A percentile compares a stretch with the other conserved stretches of the same genome.
Evolutionary conservation across 2,113 vertebrate species (phyloP).

Genomic region (Urocolius indicus): DNA sequence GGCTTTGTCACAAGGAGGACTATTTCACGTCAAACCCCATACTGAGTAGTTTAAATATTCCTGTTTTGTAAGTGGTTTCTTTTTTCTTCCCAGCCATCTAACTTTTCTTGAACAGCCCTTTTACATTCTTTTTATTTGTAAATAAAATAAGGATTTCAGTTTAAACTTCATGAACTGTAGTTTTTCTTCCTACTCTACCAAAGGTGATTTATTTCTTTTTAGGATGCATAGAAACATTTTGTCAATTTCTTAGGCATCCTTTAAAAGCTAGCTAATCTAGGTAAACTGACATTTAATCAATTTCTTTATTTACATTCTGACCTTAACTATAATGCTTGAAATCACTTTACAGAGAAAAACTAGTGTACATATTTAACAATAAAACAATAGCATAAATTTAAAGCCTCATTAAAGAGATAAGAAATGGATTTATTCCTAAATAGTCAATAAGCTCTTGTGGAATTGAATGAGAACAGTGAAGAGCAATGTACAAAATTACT

Average conservation of each 20-base stretch:
- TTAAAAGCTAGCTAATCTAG: not conserved
- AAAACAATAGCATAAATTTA: not conserved
- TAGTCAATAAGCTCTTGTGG: not conserved
- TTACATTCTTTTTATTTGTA: not conserved
- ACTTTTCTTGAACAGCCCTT: not conserved
- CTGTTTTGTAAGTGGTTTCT: not conserved
- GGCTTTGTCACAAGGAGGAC: not conserved
- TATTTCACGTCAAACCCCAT: not conserved
- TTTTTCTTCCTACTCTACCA: not conserved
- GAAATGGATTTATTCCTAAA: not conserved
- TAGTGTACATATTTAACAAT: not conserved
- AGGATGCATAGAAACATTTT: not conserved
- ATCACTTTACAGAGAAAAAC: not conserved
- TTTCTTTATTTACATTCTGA: conserved; percentile 43
- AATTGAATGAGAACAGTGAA: not conserved
- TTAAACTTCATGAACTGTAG: not conserved
- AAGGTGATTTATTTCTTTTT: conserved; percentile 4
- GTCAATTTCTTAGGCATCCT: not conserved
- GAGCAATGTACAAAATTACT: not conserved
- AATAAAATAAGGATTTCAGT: not conserved
- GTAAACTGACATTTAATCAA: conserved; percentile 41
- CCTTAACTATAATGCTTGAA: not conserved
- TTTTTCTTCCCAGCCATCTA: not conserved
- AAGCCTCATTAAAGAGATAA: not conserved
- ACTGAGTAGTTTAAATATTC: not conserved